Percentiles rank a stretch among this genome's conserved stretches.
These are phyloP conservation scores for Leucoraja erinaceus DNA, from an alignment of 2,113 vertebrate species.

Conservation along the genomic window DNA sequence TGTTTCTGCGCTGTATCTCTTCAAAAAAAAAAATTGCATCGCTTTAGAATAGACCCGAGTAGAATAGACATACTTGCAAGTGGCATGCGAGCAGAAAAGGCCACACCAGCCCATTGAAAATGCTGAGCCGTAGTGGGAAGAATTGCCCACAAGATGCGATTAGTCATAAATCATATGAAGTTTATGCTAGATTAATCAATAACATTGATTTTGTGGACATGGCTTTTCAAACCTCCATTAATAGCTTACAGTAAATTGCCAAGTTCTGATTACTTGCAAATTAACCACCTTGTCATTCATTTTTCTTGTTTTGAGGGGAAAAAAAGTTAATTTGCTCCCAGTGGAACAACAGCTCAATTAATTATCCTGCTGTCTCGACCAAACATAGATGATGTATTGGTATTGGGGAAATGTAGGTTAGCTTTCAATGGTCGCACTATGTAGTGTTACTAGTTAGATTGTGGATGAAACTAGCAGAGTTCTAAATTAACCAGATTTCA, in stretches of 20 bases:
- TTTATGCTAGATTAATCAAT: conserved; percentile 33
- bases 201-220: conserved; percentile 9
- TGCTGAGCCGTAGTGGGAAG: background rate
- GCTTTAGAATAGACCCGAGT: background rate
- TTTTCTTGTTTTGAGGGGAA: background rate
- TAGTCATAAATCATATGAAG: conserved; percentile 12
- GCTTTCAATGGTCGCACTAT: background rate
- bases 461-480: no score
- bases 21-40: background rate
- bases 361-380: background rate
- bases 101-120: background rate
- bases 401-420: background rate
- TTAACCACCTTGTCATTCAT: conserved; percentile 19
- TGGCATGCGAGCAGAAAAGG: background rate
- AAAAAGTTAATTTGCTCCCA: background rate
- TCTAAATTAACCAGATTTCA: background rate
- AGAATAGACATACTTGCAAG: no score
- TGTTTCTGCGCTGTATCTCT: background rate
- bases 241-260: conserved; percentile 18
- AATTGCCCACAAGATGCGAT: background rate
- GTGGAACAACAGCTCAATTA: background rate
- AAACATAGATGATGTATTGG: background rate
- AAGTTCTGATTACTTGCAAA: conserved; percentile 29
- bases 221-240: conserved; percentile 19
- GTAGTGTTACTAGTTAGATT: background rate